A percentile compares a stretch with the other conserved stretches of the same genome.
These are phyloP conservation scores for Diaperis boleti DNA, from an alignment of 2,888 invertebrate species.

Conservation along the genomic window DNA sequence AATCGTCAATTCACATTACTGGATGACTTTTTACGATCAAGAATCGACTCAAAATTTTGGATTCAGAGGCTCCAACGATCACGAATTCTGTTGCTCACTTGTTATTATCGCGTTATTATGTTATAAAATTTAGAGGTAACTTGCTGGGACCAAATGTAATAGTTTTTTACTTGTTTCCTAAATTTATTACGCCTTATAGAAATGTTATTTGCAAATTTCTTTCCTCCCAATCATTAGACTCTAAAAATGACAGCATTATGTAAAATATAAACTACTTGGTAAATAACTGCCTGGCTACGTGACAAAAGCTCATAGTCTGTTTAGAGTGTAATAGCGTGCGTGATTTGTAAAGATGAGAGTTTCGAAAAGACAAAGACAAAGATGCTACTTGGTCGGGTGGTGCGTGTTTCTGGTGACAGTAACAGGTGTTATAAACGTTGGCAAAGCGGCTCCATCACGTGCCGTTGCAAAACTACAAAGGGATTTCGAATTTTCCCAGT, in stretches of 20 bases:
- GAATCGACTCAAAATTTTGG: too few species aligned
- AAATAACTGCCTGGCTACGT: slow-evolving; percentile 15
- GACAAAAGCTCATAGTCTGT: slow-evolving; percentile 28
- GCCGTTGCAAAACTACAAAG: slow-evolving; percentile 8
- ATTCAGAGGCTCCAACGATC: too few species aligned
- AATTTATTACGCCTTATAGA: too few species aligned
- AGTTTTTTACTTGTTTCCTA: too few species aligned
- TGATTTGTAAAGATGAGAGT: slow-evolving; percentile 19
- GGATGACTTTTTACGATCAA: too few species aligned
- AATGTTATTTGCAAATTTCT: too few species aligned
- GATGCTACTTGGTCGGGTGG: slow-evolving; percentile 30
- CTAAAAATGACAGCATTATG: neutral
- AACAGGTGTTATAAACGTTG: slow-evolving; percentile 38
- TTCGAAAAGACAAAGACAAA: slow-evolving; percentile 36
- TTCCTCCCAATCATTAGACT: too few species aligned
- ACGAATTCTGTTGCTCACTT: too few species aligned
- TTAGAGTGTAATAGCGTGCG: slow-evolving; percentile 26
- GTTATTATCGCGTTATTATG: too few species aligned
- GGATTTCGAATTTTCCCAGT: neutral
- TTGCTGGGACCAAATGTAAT: too few species aligned
- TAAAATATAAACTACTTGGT: slow-evolving; percentile 1
- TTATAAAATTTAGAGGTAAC: too few species aligned
- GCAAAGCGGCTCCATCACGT: slow-evolving; percentile 44
- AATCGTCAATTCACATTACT: too few species aligned
- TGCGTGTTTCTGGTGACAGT: slow-evolving; percentile 39